Conservation (phyloP, 1,140 invertebrate genomes). For the Drusus annulatus region DNA sequence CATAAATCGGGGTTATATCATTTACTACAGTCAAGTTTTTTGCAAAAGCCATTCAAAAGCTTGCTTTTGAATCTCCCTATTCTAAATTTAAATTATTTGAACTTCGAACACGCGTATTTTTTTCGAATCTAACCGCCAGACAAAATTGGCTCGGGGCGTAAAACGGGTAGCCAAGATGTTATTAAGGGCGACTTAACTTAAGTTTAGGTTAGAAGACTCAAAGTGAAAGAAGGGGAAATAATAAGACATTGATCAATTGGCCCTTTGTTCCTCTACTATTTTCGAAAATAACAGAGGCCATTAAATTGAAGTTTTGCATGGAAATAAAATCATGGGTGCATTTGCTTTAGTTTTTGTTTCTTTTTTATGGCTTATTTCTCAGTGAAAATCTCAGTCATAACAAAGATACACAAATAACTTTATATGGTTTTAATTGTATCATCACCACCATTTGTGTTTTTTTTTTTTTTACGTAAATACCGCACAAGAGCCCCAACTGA, state of each 20-base stretch:
- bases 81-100: neutral
- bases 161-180: constrained; percentile 32
- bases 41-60: too few relatives aligned
- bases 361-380: too few relatives aligned
- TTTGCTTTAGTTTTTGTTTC: neutral
- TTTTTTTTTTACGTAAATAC: too few relatives aligned
- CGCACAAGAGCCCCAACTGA: too few relatives aligned
- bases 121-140: constrained; percentile 30
- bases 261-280: constrained; percentile 7
- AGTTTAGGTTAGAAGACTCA: neutral
- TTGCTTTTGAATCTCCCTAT: neutral
- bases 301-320: neutral
- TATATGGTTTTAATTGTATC: too few relatives aligned
- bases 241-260: constrained; percentile 12
- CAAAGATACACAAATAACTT: too few relatives aligned
- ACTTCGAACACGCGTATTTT: constrained; percentile 21
- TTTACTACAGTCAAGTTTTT: too few relatives aligned
- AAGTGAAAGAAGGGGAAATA: constrained; percentile 4
- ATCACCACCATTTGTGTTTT: too few relatives aligned
- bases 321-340: neutral
- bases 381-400: too few relatives aligned
- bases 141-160: constrained; percentile 44
- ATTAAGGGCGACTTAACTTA: neutral
- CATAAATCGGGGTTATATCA: too few relatives aligned
- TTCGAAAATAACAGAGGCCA: neutral